Conservation (phyloP, 2,113 vertebrate genomes). For the Varanus salvator region DNA sequence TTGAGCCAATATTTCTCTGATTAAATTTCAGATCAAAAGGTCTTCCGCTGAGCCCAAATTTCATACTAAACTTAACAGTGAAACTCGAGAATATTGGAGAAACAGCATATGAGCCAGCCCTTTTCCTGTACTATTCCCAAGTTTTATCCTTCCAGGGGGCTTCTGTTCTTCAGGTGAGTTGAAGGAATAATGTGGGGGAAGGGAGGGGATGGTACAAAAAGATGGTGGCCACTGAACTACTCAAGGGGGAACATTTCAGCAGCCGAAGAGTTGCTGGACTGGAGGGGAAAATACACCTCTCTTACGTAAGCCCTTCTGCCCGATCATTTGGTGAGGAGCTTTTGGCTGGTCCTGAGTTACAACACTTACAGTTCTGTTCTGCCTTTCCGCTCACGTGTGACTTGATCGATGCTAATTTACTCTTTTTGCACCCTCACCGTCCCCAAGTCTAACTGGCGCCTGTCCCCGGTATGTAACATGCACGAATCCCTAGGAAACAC, state of each 20-base stretch:
- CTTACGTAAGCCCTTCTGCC: neutral
- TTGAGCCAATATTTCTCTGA: neutral
- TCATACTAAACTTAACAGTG: slow-evolving; percentile 33
- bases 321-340: neutral
- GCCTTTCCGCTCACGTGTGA: neutral
- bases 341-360: neutral
- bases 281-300: neutral
- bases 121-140: slow-evolving; percentile 22
- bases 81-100: slow-evolving; percentile 32
- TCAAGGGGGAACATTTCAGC: neutral
- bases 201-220: neutral
- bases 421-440: neutral
- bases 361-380: neutral
- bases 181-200: no score
- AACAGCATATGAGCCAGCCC: neutral
- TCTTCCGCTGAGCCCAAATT: slow-evolving; percentile 23
- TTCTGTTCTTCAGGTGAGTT: slow-evolving; percentile 33
- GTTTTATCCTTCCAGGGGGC: slow-evolving; percentile 18
- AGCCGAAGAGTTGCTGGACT: neutral
- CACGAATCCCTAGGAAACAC: neutral
- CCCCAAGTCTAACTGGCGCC: slow-evolving; percentile 6
- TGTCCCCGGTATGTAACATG: slow-evolving; percentile 14
- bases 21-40: slow-evolving; percentile 27
- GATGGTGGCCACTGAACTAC: neutral
- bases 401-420: neutral